Base-by-base conservation (phyloP, 1,140 invertebrate species). In the Aphelinus certus region DNA sequence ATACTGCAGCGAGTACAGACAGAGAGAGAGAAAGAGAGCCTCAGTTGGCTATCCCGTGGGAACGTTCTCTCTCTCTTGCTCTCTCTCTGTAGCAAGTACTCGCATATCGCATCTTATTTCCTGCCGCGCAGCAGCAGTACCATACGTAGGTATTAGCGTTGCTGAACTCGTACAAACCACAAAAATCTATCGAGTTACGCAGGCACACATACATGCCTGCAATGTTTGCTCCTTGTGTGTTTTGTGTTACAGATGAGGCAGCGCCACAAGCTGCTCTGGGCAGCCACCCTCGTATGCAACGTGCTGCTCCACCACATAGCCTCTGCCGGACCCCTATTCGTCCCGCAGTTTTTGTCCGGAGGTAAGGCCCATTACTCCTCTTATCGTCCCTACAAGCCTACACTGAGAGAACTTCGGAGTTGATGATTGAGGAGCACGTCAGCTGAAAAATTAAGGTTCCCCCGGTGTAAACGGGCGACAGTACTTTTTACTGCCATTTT, bases 261-360 rank as follows among this genome's bases (percentile, higher is more conserved):
- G 64, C 79, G 78, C 73, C 70, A 78, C 42, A 79, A 78, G 72
- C 76, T 77, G 57, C 60, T 78, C 55, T 81, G 80, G 81, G 64
- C 79, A 63, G n/a, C 78, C 64, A 56, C 83, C 58, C 75, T 85
- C 63, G 69, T 86, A 61, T 78, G 79, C 73, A 83, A 81, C 55
- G 74, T 83, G 60, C 68, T 85, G 64, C 71, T 86, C 58, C 72
- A 77, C 26, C 74, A 76, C 46, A 65, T 76, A 48, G 78, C 77
- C 10, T 65, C 79, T n/a, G 82, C 81, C 65, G 83, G 77, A 61
- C 87, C 87, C 53, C 80, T 88, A 60, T 86, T 85, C 67, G 76
- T 83, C 65, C 83, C 85, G 67, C 84, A 86, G 76, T 86, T 86
- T 75, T 77, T 84, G 51, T 79, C 83, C 49, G 84, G 81, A 76